Base-by-base conservation (phyloP, 2,888 invertebrate species). In the Perizoma flavofasciatum region DNA sequence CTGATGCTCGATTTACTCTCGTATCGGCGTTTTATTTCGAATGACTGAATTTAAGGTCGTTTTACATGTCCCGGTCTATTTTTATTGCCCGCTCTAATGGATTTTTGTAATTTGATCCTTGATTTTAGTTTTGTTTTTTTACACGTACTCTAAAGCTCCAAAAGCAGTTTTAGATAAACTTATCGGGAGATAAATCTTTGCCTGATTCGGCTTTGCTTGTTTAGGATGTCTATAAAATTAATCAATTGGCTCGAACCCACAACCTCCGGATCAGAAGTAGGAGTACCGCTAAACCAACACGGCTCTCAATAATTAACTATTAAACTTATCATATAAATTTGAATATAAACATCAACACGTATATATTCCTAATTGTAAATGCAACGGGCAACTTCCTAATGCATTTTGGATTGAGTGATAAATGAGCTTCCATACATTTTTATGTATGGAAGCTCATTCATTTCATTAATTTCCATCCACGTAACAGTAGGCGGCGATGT, bases 31-130 rank as follows among this genome's bases (percentile, higher is more conserved):
- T 83, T 84, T 79, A 81, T 83, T 88, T 78, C 82, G 74, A 82
- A 84, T 87, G 83, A 83, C 82, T 85, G 84, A 86, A 84, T 88
- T 85, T 85, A 79, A 77, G 72, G 71, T 73, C 63, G 69, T 52
- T 59, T 65, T 62, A 68, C 68, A 67, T 65, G 67, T 59, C 51
- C 70, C 66, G 74, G 73, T 88, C 88, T 90, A 91, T 90, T 90
- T 91, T 89, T 90, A 90, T 89, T 85, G 79, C 78, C 77, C 76
- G 72, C 81, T 78, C 85, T 91, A 91, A 91, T 91, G 91, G 90
- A 89, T 86, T 90, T 90, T 77, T 77, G 91, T 90, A 90, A 91
- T 86, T 81, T 82, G 89, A 91, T 90, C 89, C 84, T 85, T 82
- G 77, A 83, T 78, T 86, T 85, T 68, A 74, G 74, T 85, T 79